Base-by-base conservation (phyloP, 1,140 invertebrate species). In the Belonocnema kinseyi region DNA sequence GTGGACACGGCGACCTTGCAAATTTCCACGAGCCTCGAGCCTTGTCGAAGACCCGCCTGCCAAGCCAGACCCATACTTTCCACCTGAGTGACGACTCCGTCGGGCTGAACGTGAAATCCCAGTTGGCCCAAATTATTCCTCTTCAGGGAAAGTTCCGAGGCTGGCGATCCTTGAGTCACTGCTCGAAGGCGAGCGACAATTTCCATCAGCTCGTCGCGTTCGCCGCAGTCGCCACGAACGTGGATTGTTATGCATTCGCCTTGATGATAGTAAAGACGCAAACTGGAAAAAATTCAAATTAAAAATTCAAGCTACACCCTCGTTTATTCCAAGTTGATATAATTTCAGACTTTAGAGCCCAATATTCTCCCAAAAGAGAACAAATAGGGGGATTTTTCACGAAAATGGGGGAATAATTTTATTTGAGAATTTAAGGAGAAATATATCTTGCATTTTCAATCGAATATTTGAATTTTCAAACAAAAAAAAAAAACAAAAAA, bases 31-130 rank as follows among this genome's bases (percentile, higher is more conserved):
- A 99, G 93, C 50, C 98, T 93, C 33, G 96, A 96, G 16, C 97
- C 97, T 90, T 97, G 97, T 72, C 96, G 90, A 1, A 99, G 92
- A 26, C 98, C 98, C n/a, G 97, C 96, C 77, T 96, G 94, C 93
- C 95, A 97, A 12, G 98, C 98, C 79, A 95, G 94, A 5, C 97
- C 97, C 86, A 95, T 95, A 75, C 93, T 93, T 90, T 99, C 98
- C 1, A 99, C 98, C 86, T 98, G 96, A 3, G 97, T 98, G 2
- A 99, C 97, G 5, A 99, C 94, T 5, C 98, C 98, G 90, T 99
- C 98, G 14, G 97, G 96, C 87, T 99, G 97, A 26, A 99, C 97
- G 89, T 99, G 97, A 92, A 99, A 99, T 40, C 98, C 98, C 51
- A 99, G 93, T 86, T 98, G 97, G 52, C 97, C 95, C 56, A 96